phyloP scores from a whole-genome alignment of 2,797 vertebrate genomes.

The Sebastes nivosus region DNA sequence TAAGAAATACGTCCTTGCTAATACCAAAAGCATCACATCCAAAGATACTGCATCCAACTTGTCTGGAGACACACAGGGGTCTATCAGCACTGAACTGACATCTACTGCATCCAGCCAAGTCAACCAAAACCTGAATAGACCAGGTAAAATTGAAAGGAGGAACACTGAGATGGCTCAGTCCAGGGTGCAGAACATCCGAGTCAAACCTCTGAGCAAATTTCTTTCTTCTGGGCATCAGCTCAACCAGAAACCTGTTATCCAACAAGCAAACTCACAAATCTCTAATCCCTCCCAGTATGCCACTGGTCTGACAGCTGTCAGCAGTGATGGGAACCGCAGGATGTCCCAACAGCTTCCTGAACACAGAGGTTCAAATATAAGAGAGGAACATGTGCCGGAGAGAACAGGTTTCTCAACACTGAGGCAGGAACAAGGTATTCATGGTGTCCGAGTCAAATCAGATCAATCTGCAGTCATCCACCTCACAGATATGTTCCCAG shows the following conservation, averaged over 20 bases:
- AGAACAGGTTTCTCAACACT: not conserved
- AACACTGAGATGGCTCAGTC: not conserved
- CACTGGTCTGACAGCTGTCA: not conserved
- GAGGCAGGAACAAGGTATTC: not conserved
- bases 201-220: slow-evolving; percentile 42
- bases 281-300: not conserved
- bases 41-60: not conserved
- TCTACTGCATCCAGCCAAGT: not conserved
- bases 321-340: not conserved
- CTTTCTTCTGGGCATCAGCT: not conserved
- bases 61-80: not conserved
- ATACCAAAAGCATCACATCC: not conserved
- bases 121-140: not conserved
- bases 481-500: not conserved
- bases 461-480: not conserved
- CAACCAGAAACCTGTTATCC: slow-evolving; percentile 1
- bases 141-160: not conserved
- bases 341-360: not conserved
- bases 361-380: not conserved
- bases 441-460: not conserved
- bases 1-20: not conserved
- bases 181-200: slow-evolving; percentile 25
- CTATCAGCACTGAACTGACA: not conserved
- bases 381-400: not conserved
- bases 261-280: not conserved